These are phyloP conservation scores for Diaprepes abbreviatus DNA, from an alignment of 2,888 invertebrate genomes.

Conservation along the genomic window DNA sequence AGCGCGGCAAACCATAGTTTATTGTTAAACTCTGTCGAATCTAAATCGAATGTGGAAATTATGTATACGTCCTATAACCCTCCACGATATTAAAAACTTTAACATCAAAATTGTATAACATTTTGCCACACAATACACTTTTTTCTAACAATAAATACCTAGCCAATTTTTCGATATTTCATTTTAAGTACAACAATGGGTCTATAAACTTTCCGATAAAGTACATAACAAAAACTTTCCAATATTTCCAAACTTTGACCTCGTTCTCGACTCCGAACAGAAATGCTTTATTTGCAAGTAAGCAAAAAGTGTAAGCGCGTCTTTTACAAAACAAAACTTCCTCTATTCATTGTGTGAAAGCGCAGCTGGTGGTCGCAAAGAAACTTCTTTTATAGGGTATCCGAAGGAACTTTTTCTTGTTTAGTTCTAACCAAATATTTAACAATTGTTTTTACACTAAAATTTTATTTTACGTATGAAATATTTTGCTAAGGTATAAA, in stretches of 20 bases:
- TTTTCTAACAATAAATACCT: background rate
- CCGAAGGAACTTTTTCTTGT: no score
- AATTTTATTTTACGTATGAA: no score
- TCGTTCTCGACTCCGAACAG: slow-evolving; percentile 1
- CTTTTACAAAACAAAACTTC: slow-evolving; percentile 27
- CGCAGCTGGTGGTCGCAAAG: slow-evolving; percentile 26
- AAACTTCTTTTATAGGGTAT: slow-evolving; percentile 21
- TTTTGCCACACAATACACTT: background rate
- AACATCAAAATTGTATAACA: no score
- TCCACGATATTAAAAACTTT: no score
- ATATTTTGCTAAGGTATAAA: no score
- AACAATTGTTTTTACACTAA: no score
- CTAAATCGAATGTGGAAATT: no score
- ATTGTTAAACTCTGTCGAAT: no score
- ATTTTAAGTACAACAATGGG: background rate
- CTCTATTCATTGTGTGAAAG: slow-evolving; percentile 28
- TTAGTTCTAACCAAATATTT: no score
- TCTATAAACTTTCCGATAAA: background rate
- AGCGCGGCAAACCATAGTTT: no score
- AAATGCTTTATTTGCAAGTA: slow-evolving; percentile 23
- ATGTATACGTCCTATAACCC: no score
- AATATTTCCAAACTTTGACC: slow-evolving; percentile 31
- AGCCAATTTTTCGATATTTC: background rate
- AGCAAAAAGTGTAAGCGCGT: slow-evolving; percentile 15
- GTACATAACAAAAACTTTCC: slow-evolving; percentile 1